phyloP scores from a whole-genome alignment of 2,797 vertebrate species.

The Coranthus polyacanthus region DNA sequence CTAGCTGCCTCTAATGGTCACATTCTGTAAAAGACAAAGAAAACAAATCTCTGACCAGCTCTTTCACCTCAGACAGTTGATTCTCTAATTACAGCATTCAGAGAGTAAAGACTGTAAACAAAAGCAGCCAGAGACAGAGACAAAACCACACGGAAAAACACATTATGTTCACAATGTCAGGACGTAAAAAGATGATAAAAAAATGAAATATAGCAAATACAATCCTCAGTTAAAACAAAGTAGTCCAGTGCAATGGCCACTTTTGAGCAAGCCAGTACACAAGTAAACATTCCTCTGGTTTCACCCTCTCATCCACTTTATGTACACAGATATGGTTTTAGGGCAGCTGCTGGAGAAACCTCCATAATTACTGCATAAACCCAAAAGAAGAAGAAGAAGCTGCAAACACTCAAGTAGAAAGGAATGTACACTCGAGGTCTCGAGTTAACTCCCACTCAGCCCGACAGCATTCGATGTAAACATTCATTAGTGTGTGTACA shows the following conservation, averaged over 20 bases:
- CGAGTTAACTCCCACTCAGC: slow-evolving; percentile 63
- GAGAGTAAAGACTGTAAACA: not conserved
- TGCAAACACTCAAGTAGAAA: slow-evolving; percentile 55
- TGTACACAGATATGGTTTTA: slow-evolving; percentile 54
- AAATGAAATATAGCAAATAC: not conserved
- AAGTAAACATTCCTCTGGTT: slow-evolving; percentile 31
- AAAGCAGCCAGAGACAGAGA: slow-evolving; percentile 8
- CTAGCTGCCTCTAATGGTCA: not conserved
- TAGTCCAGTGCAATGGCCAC: not conserved
- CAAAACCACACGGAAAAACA: not conserved
- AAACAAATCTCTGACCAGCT: slow-evolving; percentile 9
- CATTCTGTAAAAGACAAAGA: slow-evolving; percentile 9
- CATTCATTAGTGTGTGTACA: slow-evolving; percentile 63
- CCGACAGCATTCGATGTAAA: slow-evolving; percentile 65
- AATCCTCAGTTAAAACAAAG: slow-evolving; percentile 9
- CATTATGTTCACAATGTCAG: not conserved
- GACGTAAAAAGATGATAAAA: slow-evolving; percentile 2
- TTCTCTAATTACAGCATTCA: slow-evolving; percentile 10
- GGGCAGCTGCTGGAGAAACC: slow-evolving; percentile 50
- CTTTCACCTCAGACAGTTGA: slow-evolving; percentile 2
- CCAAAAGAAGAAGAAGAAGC: slow-evolving; percentile 53
- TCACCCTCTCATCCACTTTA: slow-evolving; percentile 57
- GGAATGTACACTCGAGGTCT: slow-evolving; percentile 46
- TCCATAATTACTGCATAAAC: slow-evolving; percentile 63
- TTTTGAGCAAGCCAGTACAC: not conserved